Evolutionary conservation across 2,113 vertebrate genomes (phyloP).

Genomic region (Microtus pennsylvanicus): DNA sequence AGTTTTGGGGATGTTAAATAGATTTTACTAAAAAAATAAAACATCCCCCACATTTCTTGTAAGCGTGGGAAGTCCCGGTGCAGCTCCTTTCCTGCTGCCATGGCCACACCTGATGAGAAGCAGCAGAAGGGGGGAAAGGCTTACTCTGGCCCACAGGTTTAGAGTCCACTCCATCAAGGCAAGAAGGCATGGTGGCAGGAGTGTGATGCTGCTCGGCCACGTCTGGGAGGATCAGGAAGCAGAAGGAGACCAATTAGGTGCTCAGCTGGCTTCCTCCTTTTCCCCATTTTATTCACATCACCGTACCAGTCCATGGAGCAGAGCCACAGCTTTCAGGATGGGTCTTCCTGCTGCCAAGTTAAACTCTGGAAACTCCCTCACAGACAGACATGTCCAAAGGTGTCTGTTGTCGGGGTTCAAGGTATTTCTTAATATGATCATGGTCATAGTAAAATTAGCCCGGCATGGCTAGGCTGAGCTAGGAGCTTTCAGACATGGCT

Average conservation of each 20-base stretch:
- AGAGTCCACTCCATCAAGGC: neutral
- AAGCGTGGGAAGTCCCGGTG: neutral
- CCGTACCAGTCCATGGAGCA: neutral
- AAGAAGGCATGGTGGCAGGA: neutral
- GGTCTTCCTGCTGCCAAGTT: neutral
- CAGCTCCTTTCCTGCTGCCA: neutral
- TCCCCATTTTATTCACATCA: neutral
- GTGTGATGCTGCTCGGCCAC: neutral
- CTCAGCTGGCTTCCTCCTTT: neutral
- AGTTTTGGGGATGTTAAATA: neutral
- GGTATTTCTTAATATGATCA: neutral
- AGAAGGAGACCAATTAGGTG: neutral
- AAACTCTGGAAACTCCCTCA: neutral
- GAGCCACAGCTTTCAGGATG: neutral
- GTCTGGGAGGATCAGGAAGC: neutral
- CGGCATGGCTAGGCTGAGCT: neutral
- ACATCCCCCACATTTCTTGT: neutral
- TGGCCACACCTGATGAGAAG: neutral
- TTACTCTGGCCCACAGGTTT: neutral
- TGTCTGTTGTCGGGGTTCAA: neutral
- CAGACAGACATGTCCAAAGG: neutral
- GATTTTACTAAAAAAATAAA: neutral
- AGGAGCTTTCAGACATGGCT: neutral
- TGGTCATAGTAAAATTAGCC: neutral
- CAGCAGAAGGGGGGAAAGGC: neutral